Evolutionary conservation across 2,888 invertebrate genomes (phyloP).

Genomic region (Euplagia quadripunctaria): DNA sequence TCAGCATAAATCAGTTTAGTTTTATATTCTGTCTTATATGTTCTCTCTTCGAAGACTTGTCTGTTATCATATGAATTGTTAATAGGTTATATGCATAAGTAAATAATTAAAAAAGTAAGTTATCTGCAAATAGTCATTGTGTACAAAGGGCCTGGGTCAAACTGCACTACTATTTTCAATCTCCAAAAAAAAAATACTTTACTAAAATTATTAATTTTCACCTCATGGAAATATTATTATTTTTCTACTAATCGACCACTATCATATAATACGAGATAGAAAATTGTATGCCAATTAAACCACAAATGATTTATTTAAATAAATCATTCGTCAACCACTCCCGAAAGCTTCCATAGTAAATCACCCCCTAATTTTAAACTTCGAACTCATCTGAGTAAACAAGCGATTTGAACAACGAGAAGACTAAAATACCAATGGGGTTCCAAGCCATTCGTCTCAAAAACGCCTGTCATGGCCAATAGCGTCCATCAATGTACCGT

Average conservation of each 20-base stretch:
- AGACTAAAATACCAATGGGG: constrained; percentile 80
- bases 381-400: constrained; percentile 83
- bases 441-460: constrained; percentile 65
- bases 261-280: neutral
- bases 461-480: constrained; percentile 82
- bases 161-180: no score
- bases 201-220: no score
- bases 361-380: constrained; percentile 78
- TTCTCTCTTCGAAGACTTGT: neutral
- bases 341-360: constrained; percentile 53
- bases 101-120: no score
- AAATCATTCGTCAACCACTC: constrained; percentile 26
- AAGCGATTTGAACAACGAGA: constrained; percentile 57
- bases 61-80: neutral
- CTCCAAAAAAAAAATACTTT: no score
- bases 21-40: constrained; percentile 25
- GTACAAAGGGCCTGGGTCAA: no score
- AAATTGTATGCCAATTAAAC: constrained; percentile 14
- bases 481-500: constrained; percentile 82
- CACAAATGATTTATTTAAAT: constrained; percentile 41
- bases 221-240: neutral
- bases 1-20: constrained; percentile 24
- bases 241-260: neutral
- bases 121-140: no score
- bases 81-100: no score